Evolutionary conservation across 2,888 invertebrate species (phyloP).

Genomic region (Liposcelis brunnea): DNA sequence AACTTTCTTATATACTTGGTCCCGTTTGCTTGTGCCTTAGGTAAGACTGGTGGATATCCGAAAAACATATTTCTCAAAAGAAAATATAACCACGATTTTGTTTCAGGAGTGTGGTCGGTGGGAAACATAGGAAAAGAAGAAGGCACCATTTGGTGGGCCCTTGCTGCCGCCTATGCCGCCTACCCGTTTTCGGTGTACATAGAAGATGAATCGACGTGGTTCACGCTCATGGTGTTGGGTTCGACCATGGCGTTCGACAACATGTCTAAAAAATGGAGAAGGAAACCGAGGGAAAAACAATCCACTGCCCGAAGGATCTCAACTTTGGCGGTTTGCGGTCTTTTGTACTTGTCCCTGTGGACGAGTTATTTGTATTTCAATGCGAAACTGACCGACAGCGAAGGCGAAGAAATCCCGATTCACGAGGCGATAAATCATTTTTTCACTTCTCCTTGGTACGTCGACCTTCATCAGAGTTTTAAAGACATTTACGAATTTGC

Average conservation of each 20-base stretch:
- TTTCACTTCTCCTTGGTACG: slow-evolving; percentile 73
- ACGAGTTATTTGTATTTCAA: slow-evolving; percentile 72
- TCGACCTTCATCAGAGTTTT: slow-evolving; percentile 53
- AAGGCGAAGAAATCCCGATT: slow-evolving; percentile 74
- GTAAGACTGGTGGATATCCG: too few species aligned
- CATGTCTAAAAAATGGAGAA: slow-evolving; percentile 61
- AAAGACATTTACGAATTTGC: slow-evolving; percentile 59
- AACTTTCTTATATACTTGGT: slow-evolving; percentile 51
- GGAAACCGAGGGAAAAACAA: slow-evolving; percentile 36
- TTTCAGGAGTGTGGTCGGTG: slow-evolving; percentile 70
- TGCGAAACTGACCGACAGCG: slow-evolving; percentile 64
- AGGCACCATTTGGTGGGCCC: slow-evolving; percentile 51
- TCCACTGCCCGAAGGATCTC: slow-evolving; percentile 34
- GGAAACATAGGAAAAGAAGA: slow-evolving; percentile 77
- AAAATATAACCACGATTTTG: too few species aligned
- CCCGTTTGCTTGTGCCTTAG: slow-evolving; percentile 53
- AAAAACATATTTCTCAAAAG: too few species aligned
- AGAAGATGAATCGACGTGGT: slow-evolving; percentile 51
- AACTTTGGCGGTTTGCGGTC: slow-evolving; percentile 40
- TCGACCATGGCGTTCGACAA: slow-evolving; percentile 55
- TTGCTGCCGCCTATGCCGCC: slow-evolving; percentile 45
- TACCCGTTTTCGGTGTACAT: slow-evolving; percentile 45
- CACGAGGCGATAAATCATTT: slow-evolving; percentile 80
- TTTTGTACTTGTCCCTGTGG: slow-evolving; percentile 56
- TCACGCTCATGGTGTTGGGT: slow-evolving; percentile 44